A percentile compares a stretch with the other conserved stretches of the same genome.
These are phyloP conservation scores for Paramormyrops kingsleyae DNA, from an alignment of 2,113 vertebrate genomes.

Conservation along the genomic window DNA sequence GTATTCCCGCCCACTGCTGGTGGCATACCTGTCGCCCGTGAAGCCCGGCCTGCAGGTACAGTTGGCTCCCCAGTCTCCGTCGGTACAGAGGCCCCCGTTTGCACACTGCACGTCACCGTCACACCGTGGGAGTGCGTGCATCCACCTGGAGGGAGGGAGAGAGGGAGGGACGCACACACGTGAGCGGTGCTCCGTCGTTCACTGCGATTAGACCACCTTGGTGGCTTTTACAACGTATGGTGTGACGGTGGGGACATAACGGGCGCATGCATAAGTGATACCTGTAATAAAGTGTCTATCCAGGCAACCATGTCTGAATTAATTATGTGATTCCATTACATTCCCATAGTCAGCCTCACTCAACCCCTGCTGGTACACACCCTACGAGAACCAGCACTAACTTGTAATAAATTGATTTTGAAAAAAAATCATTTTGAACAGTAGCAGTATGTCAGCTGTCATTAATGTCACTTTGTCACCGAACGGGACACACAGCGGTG, in stretches of 20 bases:
- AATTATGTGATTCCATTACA: neutral
- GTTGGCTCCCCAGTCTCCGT: constrained; percentile 67
- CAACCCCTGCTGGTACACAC: neutral
- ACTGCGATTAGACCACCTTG: neutral
- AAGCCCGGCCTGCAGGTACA: constrained; percentile 80
- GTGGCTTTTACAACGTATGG: neutral
- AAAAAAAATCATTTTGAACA: neutral
- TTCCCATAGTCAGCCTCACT: neutral
- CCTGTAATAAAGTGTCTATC: neutral
- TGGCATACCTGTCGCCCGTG: constrained; percentile 67
- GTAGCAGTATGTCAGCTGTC: neutral
- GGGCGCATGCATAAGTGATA: neutral
- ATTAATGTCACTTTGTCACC: neutral
- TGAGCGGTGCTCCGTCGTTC: neutral
- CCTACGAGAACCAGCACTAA: neutral
- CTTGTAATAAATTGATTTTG: neutral
- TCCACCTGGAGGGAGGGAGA: constrained; percentile 63
- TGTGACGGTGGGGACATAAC: neutral
- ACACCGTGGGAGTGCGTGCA: constrained; percentile 66
- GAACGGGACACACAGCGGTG: neutral
- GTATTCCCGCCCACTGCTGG: neutral
- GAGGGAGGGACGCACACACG: neutral
- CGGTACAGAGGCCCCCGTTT: constrained; percentile 64
- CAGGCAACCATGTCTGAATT: neutral
- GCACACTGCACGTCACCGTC: constrained; percentile 67